These are phyloP conservation scores for Iphiclides podalirius DNA, from an alignment of 2,888 invertebrate species.

Conservation along the genomic window DNA sequence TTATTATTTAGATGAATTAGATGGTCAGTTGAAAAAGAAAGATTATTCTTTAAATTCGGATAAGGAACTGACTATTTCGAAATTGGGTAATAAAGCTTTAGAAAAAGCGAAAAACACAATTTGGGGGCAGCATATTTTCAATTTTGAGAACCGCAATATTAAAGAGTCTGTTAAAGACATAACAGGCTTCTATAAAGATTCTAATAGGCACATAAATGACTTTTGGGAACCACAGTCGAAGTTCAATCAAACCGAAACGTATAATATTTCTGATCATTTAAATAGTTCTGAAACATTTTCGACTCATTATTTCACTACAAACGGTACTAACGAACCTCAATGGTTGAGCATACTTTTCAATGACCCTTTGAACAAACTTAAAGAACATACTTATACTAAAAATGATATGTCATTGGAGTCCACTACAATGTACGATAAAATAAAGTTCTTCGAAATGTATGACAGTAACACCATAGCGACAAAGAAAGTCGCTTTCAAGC, in stretches of 20 bases:
- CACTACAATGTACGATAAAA: constrained; percentile 46
- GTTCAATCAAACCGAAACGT: constrained; percentile 3
- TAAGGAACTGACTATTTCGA: neutral
- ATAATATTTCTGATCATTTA: neutral
- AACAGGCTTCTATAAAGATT: constrained; percentile 6
- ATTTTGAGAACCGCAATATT: constrained; percentile 36
- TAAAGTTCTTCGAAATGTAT: constrained; percentile 67
- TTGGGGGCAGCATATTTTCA: constrained; percentile 34
- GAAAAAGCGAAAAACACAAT: constrained; percentile 19
- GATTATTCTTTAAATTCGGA: constrained; percentile 8
- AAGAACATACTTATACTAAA: neutral
- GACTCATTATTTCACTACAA: constrained; percentile 9
- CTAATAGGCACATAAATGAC: constrained; percentile 1
- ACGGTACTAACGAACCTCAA: constrained; percentile 9
- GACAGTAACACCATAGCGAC: constrained; percentile 45
- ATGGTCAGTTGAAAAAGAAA: constrained; percentile 33
- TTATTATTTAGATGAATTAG: constrained; percentile 57
- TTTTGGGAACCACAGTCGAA: neutral
- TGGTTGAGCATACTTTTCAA: constrained; percentile 20
- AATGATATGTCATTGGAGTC: constrained; percentile 7
- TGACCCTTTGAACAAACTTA: constrained; percentile 12
- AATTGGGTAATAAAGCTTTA: neutral
- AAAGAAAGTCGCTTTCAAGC: neutral
- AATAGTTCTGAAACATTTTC: constrained; percentile 18
- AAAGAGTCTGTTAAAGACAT: constrained; percentile 17